Evolutionary conservation across 2,888 invertebrate genomes (phyloP).

Genomic region (Diloba caeruleocephala): DNA sequence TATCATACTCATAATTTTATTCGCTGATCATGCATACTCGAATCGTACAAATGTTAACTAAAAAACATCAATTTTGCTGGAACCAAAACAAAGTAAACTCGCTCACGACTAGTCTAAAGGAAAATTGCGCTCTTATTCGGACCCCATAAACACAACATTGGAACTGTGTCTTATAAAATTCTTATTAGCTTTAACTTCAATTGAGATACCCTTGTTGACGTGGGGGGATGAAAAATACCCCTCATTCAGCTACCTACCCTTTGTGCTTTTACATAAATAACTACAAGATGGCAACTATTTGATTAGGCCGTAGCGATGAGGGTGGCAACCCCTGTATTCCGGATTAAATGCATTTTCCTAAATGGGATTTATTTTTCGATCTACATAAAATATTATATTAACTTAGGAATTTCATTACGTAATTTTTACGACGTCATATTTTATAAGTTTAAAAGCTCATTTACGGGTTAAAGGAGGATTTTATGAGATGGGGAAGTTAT

Average conservation of each 20-base stretch:
- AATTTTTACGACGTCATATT: slow-evolving; percentile 51
- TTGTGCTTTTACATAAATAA: slow-evolving; percentile 72
- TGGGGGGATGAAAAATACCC: slow-evolving; percentile 69
- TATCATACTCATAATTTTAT: too few relatives aligned
- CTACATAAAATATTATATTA: slow-evolving; percentile 67
- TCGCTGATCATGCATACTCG: too few relatives aligned
- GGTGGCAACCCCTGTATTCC: slow-evolving; percentile 64
- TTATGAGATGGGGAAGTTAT: slow-evolving; percentile 39
- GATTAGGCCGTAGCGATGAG: slow-evolving; percentile 72
- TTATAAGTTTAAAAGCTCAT: slow-evolving; percentile 48
- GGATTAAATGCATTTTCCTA: slow-evolving; percentile 74
- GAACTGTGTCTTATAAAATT: slow-evolving; percentile 77
- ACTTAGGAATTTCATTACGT: slow-evolving; percentile 65
- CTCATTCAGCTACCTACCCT: slow-evolving; percentile 53
- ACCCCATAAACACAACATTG: slow-evolving; percentile 31
- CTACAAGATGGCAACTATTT: slow-evolving; percentile 81
- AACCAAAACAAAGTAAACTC: too few relatives aligned
- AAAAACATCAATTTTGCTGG: too few relatives aligned
- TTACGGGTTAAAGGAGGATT: slow-evolving; percentile 31
- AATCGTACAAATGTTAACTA: too few relatives aligned
- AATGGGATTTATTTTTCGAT: slow-evolving; percentile 77
- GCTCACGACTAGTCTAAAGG: too few relatives aligned
- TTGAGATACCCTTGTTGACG: slow-evolving; percentile 63
- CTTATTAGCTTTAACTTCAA: slow-evolving; percentile 80
- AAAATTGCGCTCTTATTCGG: slow-evolving; percentile 18